phyloP scores from a whole-genome alignment of 2,797 vertebrate genomes.

The Babyrousa celebensis region DNA sequence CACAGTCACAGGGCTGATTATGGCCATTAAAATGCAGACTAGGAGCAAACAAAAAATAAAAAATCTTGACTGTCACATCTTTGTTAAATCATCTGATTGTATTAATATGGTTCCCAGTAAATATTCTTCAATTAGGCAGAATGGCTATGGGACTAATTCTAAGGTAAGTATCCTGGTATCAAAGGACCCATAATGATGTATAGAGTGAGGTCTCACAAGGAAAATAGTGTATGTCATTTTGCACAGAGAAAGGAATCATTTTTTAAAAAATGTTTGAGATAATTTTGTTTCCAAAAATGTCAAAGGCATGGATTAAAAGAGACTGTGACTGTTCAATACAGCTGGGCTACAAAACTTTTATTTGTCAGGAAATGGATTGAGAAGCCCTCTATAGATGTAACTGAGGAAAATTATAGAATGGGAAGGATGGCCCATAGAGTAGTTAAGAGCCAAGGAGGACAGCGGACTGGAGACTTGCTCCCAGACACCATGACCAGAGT shows the following conservation, averaged over 20 bases:
- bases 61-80: not conserved
- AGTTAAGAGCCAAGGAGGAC: not conserved
- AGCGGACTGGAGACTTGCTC: not conserved
- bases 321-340: not conserved
- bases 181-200: not conserved
- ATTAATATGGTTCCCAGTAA: not conserved
- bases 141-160: not conserved
- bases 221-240: not conserved
- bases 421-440: not conserved
- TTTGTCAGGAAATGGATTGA: not conserved
- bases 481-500: not conserved
- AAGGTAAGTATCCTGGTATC: not conserved
- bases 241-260: not conserved
- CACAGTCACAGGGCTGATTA: not conserved
- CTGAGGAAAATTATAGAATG: not conserved
- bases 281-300: constrained; percentile 49
- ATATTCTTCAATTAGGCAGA: not conserved
- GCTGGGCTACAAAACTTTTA: not conserved
- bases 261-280: not conserved
- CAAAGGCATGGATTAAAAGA: constrained; percentile 40
- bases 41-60: not conserved
- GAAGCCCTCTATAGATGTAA: not conserved
- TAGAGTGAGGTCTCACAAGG: not conserved
- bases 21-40: constrained; percentile 1
- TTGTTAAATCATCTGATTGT: not conserved